phyloP scores from a whole-genome alignment of 1,140 invertebrate genomes.

The Callitettix versicolor region DNA sequence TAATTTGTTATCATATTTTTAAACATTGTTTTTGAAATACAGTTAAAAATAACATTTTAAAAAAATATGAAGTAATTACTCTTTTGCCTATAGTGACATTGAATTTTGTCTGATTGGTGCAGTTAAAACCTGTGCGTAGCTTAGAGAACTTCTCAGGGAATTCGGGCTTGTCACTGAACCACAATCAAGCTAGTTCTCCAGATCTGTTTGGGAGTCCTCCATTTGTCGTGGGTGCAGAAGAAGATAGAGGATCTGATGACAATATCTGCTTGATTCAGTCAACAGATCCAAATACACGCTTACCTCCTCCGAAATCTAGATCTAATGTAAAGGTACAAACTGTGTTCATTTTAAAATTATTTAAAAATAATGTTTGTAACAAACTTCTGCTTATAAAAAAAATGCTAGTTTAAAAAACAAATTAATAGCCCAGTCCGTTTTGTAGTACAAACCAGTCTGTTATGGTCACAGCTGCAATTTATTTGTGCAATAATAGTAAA shows the following conservation, averaged over 20 bases:
- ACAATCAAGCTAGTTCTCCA: background rate
- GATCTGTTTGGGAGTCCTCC: background rate
- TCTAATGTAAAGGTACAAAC: too few relatives aligned
- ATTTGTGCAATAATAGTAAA: too few relatives aligned
- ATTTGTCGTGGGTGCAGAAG: background rate
- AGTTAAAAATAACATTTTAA: too few relatives aligned
- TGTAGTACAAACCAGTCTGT: too few relatives aligned
- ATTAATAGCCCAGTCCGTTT: too few relatives aligned
- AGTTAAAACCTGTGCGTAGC: slow-evolving; percentile 48
- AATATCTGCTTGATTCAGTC: slow-evolving; percentile 1
- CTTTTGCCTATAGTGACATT: background rate
- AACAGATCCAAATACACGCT: background rate
- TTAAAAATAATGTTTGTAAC: too few relatives aligned
- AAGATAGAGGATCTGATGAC: slow-evolving; percentile 2
- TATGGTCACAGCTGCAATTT: too few relatives aligned
- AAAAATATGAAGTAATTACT: background rate
- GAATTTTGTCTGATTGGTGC: slow-evolving; percentile 25
- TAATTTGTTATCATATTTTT: too few relatives aligned
- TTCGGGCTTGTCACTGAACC: slow-evolving; percentile 25
- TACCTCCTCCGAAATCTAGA: background rate
- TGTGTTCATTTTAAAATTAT: too few relatives aligned
- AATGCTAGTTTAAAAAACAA: too few relatives aligned
- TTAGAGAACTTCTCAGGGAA: slow-evolving; percentile 39
- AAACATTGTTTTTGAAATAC: too few relatives aligned
- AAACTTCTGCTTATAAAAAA: too few relatives aligned